phyloP scores from a whole-genome alignment of 2,888 invertebrate genomes.

The Chydorus sphaericus region DNA sequence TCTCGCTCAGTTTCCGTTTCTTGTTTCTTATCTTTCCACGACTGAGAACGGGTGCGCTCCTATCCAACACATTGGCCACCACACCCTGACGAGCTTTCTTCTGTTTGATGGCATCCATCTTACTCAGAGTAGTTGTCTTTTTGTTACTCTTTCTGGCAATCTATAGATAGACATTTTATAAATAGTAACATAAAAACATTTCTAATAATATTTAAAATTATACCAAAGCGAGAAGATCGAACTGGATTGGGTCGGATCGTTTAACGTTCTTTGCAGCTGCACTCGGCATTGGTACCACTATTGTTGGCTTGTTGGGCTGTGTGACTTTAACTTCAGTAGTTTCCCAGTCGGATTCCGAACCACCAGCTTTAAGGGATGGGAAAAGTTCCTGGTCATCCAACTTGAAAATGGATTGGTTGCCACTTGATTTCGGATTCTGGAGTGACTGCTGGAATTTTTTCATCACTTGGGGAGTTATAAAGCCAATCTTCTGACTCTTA shows the following conservation, averaged over 20 bases:
- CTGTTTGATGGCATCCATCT: background rate
- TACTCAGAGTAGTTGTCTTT: background rate
- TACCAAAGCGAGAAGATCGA: constrained; percentile 13
- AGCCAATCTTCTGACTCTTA: constrained; percentile 11
- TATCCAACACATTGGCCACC: constrained; percentile 24
- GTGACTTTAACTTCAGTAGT: constrained; percentile 7
- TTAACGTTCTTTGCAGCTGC: constrained; percentile 8
- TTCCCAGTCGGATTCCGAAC: constrained; percentile 8
- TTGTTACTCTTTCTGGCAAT: background rate
- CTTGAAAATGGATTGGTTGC: background rate
- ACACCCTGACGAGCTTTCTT: background rate
- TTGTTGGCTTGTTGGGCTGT: background rate
- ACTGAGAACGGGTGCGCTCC: constrained; percentile 28
- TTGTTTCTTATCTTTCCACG: constrained; percentile 35
- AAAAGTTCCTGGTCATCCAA: background rate
- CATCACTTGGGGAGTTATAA: constrained; percentile 7
- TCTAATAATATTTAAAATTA: background rate
- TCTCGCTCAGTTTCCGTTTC: constrained; percentile 30
- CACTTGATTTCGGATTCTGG: too few species aligned
- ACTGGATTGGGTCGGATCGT: constrained; percentile 14
- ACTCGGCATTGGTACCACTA: background rate
- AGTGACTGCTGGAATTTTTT: background rate
- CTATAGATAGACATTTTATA: background rate
- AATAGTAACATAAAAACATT: background rate
- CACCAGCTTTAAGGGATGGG: background rate